phyloP scores from a whole-genome alignment of 2,797 vertebrate species.

The Acipenser oxyrinchus region DNA sequence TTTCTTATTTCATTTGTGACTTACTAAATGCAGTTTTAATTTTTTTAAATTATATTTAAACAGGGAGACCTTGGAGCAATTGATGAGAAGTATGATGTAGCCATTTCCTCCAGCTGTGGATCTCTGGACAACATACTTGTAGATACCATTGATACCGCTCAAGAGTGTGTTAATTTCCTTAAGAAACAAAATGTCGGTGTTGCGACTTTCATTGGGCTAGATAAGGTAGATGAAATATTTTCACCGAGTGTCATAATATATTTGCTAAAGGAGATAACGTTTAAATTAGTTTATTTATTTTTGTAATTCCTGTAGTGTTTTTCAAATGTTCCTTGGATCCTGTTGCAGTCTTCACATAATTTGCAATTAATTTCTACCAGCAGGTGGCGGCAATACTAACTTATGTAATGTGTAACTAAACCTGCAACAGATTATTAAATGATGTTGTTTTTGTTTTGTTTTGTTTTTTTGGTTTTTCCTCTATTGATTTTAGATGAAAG shows the following conservation, averaged over 20 bases:
- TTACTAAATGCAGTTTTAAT: background rate
- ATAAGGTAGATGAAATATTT: constrained; percentile 66
- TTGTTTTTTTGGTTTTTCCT: background rate
- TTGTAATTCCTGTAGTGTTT: no score
- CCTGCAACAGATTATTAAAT: no score
- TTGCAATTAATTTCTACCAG: no score
- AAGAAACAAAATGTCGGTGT: constrained; percentile 78
- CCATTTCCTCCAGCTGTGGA: constrained; percentile 84
- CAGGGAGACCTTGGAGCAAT: constrained; percentile 95
- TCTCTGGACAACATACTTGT: constrained; percentile 89
- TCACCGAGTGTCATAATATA: no score
- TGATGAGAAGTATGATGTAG: constrained; percentile 83
- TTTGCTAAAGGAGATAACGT: no score
- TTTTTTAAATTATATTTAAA: constrained; percentile 12
- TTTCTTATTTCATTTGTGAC: no score
- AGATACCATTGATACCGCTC: constrained; percentile 89
- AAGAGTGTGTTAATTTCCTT: constrained; percentile 86
- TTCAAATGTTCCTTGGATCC: no score
- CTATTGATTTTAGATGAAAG: constrained; percentile 64
- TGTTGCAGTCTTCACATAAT: no score
- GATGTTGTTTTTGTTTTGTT: no score
- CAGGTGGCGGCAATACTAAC: no score
- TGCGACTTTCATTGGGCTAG: constrained; percentile 91
- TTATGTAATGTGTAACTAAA: no score
- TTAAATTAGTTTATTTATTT: no score